These are phyloP conservation scores for Osmerus eperlanus DNA, from an alignment of 2,113 vertebrate genomes.

Conservation along the genomic window DNA sequence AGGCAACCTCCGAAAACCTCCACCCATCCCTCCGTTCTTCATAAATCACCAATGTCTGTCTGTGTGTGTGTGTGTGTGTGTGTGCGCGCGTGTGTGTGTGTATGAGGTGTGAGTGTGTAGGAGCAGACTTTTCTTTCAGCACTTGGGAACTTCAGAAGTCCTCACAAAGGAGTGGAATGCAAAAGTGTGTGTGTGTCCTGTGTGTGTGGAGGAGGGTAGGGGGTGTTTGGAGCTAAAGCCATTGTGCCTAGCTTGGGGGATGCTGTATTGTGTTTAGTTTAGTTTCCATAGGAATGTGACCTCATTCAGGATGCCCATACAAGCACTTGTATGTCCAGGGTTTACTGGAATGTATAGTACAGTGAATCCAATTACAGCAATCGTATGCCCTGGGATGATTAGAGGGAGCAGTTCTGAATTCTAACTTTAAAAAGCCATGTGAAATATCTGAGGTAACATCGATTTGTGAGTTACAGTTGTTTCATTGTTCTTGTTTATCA, in stretches of 20 bases:
- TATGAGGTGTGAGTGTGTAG: background rate
- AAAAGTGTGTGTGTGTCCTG: background rate
- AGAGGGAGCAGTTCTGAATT: background rate
- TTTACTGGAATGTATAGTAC: background rate
- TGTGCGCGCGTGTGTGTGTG: background rate
- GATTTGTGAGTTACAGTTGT: no score
- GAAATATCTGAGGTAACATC: no score
- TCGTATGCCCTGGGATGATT: background rate
- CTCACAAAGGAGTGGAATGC: conserved; percentile 12
- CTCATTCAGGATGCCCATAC: background rate
- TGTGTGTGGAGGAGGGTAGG: background rate
- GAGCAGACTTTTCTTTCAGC: background rate
- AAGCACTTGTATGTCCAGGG: background rate
- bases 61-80: background rate
- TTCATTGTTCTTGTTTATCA: no score
- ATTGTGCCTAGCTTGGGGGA: background rate
- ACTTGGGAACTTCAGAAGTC: conserved; percentile 9
- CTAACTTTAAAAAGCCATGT: no score
- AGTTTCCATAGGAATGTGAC: conserved; percentile 25
- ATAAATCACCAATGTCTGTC: background rate
- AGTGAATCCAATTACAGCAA: background rate
- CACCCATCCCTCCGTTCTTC: background rate
- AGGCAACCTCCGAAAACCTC: background rate
- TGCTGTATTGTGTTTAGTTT: conserved; percentile 9
- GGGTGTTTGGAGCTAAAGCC: background rate